A percentile compares a stretch with the other conserved stretches of the same genome.
Evolutionary conservation across 1,140 invertebrate species (phyloP).

Genomic region (Globodera rostochiensis): DNA sequence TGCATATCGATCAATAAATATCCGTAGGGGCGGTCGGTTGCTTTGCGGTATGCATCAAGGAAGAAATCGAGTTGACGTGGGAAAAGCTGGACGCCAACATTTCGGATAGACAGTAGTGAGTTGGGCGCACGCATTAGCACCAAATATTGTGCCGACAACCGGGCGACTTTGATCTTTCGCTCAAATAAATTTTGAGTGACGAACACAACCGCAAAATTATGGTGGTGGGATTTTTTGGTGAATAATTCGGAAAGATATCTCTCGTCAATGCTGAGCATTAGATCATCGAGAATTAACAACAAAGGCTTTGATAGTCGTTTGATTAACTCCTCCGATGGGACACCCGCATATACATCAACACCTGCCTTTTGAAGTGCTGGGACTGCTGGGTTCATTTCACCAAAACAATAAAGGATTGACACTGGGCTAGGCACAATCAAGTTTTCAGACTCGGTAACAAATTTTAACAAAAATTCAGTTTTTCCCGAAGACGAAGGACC

Average conservation of each 20-base stretch:
- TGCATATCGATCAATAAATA: constrained; percentile 26
- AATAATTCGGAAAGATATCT: constrained; percentile 15
- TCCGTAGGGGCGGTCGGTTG: constrained; percentile 16
- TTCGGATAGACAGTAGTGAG: not conserved
- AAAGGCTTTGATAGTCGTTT: not conserved
- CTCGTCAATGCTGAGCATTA: constrained; percentile 13
- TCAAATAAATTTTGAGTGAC: constrained; percentile 26
- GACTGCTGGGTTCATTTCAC: constrained; percentile 4
- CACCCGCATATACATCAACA: constrained; percentile 8
- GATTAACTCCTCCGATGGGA: constrained; percentile 14
- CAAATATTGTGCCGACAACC: constrained; percentile 13
- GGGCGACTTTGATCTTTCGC: constrained; percentile 21
- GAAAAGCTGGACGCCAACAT: constrained; percentile 17
- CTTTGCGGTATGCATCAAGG: constrained; percentile 23
- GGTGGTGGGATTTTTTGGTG: constrained; percentile 26
- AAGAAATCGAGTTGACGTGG: constrained; percentile 16
- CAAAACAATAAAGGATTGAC: constrained; percentile 12
- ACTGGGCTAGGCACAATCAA: not conserved
- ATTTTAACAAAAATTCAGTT: constrained; percentile 6
- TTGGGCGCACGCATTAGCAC: constrained; percentile 19
- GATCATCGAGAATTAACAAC: constrained; percentile 14
- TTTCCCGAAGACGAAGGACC: constrained; percentile 20
- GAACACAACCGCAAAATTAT: constrained; percentile 11
- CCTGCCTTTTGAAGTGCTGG: constrained; percentile 14
- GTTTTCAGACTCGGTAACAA: not conserved